These are phyloP conservation scores for Dryoscopus gambensis DNA, from an alignment of 2,113 vertebrate species.

Conservation along the genomic window DNA sequence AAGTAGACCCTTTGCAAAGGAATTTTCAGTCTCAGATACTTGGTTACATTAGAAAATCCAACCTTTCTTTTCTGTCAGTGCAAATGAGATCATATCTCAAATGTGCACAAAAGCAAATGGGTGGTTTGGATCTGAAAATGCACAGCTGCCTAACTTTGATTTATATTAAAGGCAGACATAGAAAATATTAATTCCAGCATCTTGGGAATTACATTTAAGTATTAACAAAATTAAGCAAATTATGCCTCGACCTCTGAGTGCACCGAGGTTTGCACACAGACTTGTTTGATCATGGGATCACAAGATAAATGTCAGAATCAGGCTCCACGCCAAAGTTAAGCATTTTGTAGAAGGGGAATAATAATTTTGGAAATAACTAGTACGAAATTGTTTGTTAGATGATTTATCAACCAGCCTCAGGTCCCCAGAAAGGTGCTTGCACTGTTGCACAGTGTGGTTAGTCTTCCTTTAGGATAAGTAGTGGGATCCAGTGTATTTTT, in stretches of 20 bases:
- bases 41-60: neutral
- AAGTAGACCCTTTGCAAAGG: neutral
- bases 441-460: neutral
- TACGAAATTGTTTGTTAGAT: neutral
- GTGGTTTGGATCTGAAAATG: constrained; percentile 3
- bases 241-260: neutral
- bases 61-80: constrained; percentile 8
- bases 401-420: neutral
- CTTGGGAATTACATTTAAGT: constrained; percentile 23
- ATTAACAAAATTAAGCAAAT: constrained; percentile 48
- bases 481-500: neutral
- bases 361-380: neutral
- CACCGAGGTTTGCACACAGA: neutral
- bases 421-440: neutral
- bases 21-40: constrained; percentile 10
- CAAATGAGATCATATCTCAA: constrained; percentile 36
- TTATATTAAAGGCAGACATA: constrained; percentile 37
- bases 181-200: constrained; percentile 21
- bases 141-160: constrained; percentile 34
- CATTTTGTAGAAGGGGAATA: neutral
- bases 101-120: constrained; percentile 2
- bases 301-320: neutral
- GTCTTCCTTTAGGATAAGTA: neutral
- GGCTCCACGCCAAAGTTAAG: neutral
- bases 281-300: neutral